Evolutionary conservation across 2,888 invertebrate species (phyloP), one percentile per base, ranked within the genome.

Genomic region (Drosophila colorata): DNA sequence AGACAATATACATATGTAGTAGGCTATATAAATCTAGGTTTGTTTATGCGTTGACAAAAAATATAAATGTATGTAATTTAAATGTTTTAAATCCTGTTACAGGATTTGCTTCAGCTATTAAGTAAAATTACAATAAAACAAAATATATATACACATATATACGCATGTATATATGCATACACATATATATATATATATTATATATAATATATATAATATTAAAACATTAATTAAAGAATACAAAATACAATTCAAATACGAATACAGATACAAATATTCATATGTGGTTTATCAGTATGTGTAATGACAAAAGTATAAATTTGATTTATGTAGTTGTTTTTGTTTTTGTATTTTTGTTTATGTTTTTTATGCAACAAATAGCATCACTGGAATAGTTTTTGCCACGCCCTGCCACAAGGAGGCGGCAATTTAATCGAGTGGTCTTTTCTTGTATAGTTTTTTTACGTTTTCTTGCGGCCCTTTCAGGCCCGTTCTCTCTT

Each of bases 31-130:
- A 64, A 56, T 38, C 63, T 58, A 75, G 40, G 52, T 59, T 56
- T 46, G 23, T 49, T 69, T 71, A 66, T 65, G 63, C 49, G 37
- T 38, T 75, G 59, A 69, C 57, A 61, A 69, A 69, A 64, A 43
- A 60, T 59, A 63, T 65, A 66, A 66, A 51, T 53, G 60, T 67
- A 48, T 70, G 69, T 77, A 70, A 64, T 65, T 55, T 66, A 73
- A 70, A 72, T 88, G 80, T 89, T 90, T 88, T 90, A 73, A 90
- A 90, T 90, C 90, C 90, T 87, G 83, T 88, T 87, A 74, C 88
- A 88, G 90, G 90, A 88, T 87, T 87, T 76, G 83, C 88, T 88
- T 84, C 83, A 86, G 83, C 83, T 84, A 86, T 88, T 80, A 84
- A 87, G 85, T 84, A 87, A 74, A 68, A 75, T 63, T 73, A 72